Base-by-base conservation (phyloP, 2,797 vertebrate species). In the Phataginus tricuspis region DNA sequence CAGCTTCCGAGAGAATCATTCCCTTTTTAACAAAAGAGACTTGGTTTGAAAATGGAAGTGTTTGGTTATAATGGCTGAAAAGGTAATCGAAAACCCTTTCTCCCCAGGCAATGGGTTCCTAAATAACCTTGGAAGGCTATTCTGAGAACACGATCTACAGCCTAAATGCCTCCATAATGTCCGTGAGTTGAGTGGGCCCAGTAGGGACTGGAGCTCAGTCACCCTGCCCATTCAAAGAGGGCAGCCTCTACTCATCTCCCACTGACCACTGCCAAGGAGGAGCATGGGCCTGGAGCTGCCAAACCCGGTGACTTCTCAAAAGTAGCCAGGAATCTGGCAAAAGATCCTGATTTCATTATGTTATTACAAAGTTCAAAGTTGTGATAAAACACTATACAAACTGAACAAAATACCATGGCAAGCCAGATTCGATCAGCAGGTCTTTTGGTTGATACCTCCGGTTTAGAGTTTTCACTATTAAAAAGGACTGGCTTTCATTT, bases 401-500 rank as follows among this genome's bases (percentile, higher is more conserved):
- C 42, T 61, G 66, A 83, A 51, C 25, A 61, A 39, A 96, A 61
- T 39, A 42, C 4, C 72, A 42, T 10, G 14, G 29, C 59, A 75
- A 77, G 49, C 61, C 68, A 69, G 27, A 84, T 85, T 71, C 7
- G 37, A 23, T n/a, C 16, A 39, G 49, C n/a, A 77, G 29, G 16
- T 37, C 37, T 87, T 45, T 57, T 82, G 23, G 57, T 93, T 45
- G 42, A 72, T 72, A 14, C 21, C 42, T 92, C 49, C 21, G 7
- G 53, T 15, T 80, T 87, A 92, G 31, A 84, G 21, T 14, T 75
- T 66, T 71, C 16, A 88, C 59, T n/a, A 37, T 11, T 71, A 64
- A 57, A 72, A 86, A 86, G 45, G 80, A 91, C 5, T 66, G 74
- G 12, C 51, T 92, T 91, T 91, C 53, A 12, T 55, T 86, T 94